Evolutionary conservation across 2,113 vertebrate genomes (phyloP), one percentile per base, ranked within the genome.

Genomic region (Corythaeola cristata): DNA sequence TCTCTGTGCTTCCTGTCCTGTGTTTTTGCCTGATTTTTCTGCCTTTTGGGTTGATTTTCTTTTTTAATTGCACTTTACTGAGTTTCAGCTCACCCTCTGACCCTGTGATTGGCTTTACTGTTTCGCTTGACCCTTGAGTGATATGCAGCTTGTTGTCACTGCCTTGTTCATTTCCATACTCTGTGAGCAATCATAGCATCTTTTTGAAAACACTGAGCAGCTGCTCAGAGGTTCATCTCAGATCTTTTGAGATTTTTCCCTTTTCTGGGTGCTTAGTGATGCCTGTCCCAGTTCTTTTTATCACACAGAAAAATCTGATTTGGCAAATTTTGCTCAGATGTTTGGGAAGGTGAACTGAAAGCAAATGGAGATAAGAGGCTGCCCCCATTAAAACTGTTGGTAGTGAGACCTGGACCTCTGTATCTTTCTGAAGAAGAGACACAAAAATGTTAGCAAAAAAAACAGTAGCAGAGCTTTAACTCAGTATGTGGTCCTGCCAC

Each of bases 141-240:
- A 67, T 69, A 71, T 2, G 11, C 35, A 81, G 67, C 47, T 95
- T 86, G 20, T 37, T 69, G 74, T 86, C 67, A 55, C 30, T 59
- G 28, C 35, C 85, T 75, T 24, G 16, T 47, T 90, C 45, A 71
- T 90, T 95, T 93, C 68, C 79, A 81, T 59, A 67, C 28, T 90
- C n/a, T 21, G 6, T 83, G 10, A 84, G 68, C 64, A 94, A 92
- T 77, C 64, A 62, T 2, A 74, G 8, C 26, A 77, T 77, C 75
- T 86, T 85, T 85, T 60, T 59, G 72, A 66, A 74, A 94, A 68
- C 32, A 56, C 16, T 64, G 56, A 88, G 60, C 90, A 93, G 68
- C 64, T 95, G 75, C 37, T 96, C 64, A 52, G 69, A 83, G 15
- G 28, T 91, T 94, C 33, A 69, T 91, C 93, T 91, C 2, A 4